Conservation (phyloP, 2,888 invertebrate species). For the Heliconius aoede region DNA sequence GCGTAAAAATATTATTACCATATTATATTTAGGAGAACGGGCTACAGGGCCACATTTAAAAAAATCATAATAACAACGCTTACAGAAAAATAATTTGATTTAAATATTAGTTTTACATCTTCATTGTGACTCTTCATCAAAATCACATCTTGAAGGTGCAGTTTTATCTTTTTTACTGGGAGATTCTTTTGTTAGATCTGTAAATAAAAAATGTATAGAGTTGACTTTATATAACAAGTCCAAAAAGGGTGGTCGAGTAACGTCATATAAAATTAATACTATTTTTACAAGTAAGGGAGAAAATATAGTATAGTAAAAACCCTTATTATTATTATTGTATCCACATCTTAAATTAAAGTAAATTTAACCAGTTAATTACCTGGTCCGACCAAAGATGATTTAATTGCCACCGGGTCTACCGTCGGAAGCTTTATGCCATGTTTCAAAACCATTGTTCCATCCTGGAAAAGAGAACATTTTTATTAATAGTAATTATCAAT, state of each 20-base stretch:
- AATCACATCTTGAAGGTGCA: conserved; percentile 62
- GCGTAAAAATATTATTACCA: conserved; percentile 17
- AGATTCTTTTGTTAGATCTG: conserved; percentile 59
- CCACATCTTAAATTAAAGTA: background rate
- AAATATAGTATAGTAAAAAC: too few relatives aligned
- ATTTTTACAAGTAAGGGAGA: too few relatives aligned
- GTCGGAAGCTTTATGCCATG: conserved; percentile 75
- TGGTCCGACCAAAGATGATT: conserved; percentile 60
- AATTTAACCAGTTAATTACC: conserved; percentile 51
- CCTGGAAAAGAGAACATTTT: conserved; percentile 58
- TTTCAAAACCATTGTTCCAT: conserved; percentile 79
- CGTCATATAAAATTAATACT: background rate
- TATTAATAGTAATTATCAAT: background rate
- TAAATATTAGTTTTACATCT: conserved; percentile 20
- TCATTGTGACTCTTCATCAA: conserved; percentile 56
- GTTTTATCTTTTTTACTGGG: conserved; percentile 57
- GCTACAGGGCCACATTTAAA: conserved; percentile 4
- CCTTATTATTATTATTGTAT: too few relatives aligned
- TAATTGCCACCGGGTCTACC: conserved; percentile 58
- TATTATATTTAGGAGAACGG: conserved; percentile 24
- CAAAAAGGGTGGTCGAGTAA: background rate
- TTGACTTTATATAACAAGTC: background rate
- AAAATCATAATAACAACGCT: conserved; percentile 13
- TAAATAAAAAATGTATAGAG: conserved; percentile 1
- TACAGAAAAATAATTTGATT: conserved; percentile 1